Evolutionary conservation across 1,140 invertebrate species (phyloP), one percentile per base, ranked within the genome.

Genomic region (Eulimnadia texana): DNA sequence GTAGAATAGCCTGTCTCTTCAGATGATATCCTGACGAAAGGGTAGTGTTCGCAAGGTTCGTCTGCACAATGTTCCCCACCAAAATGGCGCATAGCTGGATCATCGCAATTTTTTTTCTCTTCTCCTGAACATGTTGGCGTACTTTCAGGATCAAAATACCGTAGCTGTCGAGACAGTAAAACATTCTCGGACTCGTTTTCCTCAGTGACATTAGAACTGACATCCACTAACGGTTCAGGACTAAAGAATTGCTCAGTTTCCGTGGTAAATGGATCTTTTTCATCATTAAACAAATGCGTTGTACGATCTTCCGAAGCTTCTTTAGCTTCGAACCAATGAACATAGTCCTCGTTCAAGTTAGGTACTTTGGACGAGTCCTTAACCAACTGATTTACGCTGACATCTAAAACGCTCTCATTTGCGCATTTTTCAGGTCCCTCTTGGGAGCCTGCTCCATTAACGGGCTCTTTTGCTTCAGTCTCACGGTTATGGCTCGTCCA

Each of bases 1-100:
- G 55, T 57, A 10, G 55, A 57, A 20, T 57, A 57, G 9, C 55
- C 55, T 20, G 55, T 57, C 20, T 57, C 33, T 42, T 42, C 33
- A 6, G 33, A 42, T 9, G 33, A 42, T 6, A 42, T 42, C 16
- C 33, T 6, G 6, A 42, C 6, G 16, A 42, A 42, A 42, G 33
- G 6, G 16, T 6, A 42, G 6, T 42, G 33, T 42, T 42, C 6
- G 33, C 33, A 16, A 16, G 33, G 33, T 42, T 42, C 16, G 6
- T 9, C 33, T 6, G 33, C 6, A 9, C 33, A 6, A 42, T 16
- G 6, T 42, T 42, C 33, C 16, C 6, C 33, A 42, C 33, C 33
- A 42, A 42, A 42, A 42, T 42, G 33, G 33, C 33, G n/a, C n/a
- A n/a, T n/a, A n/a, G n/a, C n/a, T n/a, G n/a, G n/a, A 16, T 42